phyloP scores from a whole-genome alignment of 2,113 vertebrate species.

The Heterotilapia buettikoferi region DNA sequence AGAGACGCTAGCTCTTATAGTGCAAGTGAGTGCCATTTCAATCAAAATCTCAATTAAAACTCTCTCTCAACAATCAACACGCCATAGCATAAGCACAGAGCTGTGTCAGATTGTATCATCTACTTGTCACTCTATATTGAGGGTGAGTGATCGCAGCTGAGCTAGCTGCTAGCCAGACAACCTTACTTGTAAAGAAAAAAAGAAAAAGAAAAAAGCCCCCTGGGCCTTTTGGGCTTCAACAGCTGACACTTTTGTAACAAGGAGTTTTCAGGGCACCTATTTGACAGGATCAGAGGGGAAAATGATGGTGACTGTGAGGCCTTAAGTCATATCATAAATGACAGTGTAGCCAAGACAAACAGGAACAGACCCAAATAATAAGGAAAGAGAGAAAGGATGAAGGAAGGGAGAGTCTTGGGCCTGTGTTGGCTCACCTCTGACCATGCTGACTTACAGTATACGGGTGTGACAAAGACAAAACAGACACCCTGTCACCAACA shows the following conservation, averaged over 20 bases:
- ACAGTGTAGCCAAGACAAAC: slow-evolving; percentile 25
- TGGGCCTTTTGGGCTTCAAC: slow-evolving; percentile 14
- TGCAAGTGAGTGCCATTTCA: not conserved
- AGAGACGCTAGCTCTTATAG: not conserved
- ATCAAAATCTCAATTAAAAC: not conserved
- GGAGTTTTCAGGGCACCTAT: not conserved
- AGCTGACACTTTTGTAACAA: slow-evolving; percentile 42
- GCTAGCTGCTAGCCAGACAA: slow-evolving; percentile 24
- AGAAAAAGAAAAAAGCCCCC: not conserved
- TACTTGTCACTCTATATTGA: slow-evolving; percentile 8
- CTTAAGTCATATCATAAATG: slow-evolving; percentile 38
- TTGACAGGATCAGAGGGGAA: slow-evolving; percentile 36
- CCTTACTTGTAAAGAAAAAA: not conserved
- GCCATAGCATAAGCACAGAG: not conserved
- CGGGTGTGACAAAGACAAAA: slow-evolving; percentile 26
- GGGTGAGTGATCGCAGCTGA: slow-evolving; percentile 57
- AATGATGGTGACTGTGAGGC: slow-evolving; percentile 28
- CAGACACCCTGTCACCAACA: slow-evolving; percentile 30
- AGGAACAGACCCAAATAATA: not conserved
- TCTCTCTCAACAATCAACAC: not conserved
- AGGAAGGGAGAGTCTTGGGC: not conserved
- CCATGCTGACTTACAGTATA: slow-evolving; percentile 6
- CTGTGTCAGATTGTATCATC: slow-evolving; percentile 14
- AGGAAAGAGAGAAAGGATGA: not conserved
- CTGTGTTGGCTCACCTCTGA: not conserved